Evolutionary conservation across 2,113 vertebrate genomes (phyloP).

Genomic region (Capra hircus): DNA sequence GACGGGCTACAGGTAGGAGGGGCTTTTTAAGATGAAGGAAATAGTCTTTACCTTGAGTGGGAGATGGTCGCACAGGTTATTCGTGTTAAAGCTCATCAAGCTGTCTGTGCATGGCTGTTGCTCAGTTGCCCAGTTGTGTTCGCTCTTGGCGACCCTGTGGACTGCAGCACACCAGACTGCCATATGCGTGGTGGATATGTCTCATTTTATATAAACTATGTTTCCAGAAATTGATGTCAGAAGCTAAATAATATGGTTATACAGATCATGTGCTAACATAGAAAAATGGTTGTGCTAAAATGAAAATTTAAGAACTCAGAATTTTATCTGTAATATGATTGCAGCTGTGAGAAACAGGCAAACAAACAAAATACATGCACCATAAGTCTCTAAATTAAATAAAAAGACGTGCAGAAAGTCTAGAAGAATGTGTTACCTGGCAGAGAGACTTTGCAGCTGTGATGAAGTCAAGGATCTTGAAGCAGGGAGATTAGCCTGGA

Average conservation of each 20-base stretch:
- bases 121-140: not conserved
- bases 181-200: not conserved
- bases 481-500: not conserved
- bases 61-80: not conserved
- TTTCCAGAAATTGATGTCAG: not conserved
- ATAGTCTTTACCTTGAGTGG: not conserved
- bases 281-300: not conserved
- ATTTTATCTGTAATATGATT: not conserved
- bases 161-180: not conserved
- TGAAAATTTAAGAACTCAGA: not conserved
- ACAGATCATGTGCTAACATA: not conserved
- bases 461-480: not conserved
- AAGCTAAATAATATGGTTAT: not conserved
- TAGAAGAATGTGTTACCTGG: not conserved
- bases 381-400: not conserved
- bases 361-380: not conserved
- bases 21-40: not conserved
- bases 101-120: not conserved
- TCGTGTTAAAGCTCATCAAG: not conserved
- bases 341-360: not conserved
- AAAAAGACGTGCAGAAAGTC: not conserved
- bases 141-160: not conserved
- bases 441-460: not conserved
- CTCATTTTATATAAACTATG: not conserved
- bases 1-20: not conserved